These are phyloP conservation scores for Onychomys arenicola DNA, from an alignment of 2,797 vertebrate species.

Conservation along the genomic window DNA sequence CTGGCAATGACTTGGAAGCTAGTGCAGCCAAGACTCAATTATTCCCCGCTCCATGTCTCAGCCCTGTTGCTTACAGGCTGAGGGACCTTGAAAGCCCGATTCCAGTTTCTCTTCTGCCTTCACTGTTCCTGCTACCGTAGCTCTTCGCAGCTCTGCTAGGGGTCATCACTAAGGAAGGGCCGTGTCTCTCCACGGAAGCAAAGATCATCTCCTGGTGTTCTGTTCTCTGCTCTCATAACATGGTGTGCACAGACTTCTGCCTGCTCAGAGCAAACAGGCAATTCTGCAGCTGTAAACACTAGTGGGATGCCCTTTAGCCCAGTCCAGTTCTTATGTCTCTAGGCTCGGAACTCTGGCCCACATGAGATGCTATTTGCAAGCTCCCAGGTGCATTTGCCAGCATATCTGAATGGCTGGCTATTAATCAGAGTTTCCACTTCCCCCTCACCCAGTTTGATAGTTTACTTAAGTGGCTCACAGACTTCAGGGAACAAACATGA, in stretches of 20 bases:
- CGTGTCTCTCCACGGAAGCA: not conserved
- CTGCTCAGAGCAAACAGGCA: not conserved
- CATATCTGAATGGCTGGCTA: not conserved
- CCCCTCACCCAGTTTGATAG: too few species aligned
- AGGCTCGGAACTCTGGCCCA: not conserved
- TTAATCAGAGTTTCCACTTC: not conserved
- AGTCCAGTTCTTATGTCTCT: too few species aligned
- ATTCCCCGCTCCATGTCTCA: not conserved
- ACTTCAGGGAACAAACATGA: not conserved
- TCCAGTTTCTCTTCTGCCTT: not conserved
- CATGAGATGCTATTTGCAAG: not conserved
- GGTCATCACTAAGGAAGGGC: not conserved
- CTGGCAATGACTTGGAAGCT: not conserved
- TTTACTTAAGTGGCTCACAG: not conserved
- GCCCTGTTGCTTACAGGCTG: not conserved
- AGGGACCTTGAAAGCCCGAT: not conserved
- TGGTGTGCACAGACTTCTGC: not conserved
- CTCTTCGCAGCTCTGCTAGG: not conserved
- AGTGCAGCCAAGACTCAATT: not conserved
- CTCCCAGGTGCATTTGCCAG: not conserved
- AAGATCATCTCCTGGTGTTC: not conserved
- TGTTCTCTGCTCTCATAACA: not conserved
- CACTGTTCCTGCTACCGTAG: accelerated
- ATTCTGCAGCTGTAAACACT: not conserved
- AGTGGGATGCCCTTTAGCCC: not conserved